A percentile compares a stretch with the other conserved stretches of the same genome.
Conservation (phyloP, 2,113 vertebrate genomes). For the Sturnus vulgaris region DNA sequence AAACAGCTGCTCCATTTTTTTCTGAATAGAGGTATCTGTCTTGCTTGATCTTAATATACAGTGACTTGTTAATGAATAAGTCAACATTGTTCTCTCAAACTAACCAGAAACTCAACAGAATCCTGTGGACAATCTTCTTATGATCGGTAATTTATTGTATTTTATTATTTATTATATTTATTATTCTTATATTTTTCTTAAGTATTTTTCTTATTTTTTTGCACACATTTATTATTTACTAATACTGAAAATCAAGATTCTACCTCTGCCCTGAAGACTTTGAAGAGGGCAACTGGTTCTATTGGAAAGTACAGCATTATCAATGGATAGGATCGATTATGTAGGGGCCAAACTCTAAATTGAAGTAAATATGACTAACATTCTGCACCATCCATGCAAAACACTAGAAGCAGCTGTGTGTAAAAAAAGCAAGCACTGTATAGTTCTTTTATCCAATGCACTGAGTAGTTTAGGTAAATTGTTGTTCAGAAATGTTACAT, state of each 20-base stretch:
- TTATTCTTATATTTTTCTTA: no score
- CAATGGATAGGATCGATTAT: no score
- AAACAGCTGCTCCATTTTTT: background rate
- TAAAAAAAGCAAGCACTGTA: background rate
- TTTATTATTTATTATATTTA: no score
- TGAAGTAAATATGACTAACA: background rate
- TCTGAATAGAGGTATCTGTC: background rate
- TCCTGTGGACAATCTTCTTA: background rate
- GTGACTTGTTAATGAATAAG: background rate
- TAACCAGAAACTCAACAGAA: background rate
- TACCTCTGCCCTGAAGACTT: background rate
- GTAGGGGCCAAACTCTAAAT: background rate
- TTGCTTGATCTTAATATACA: background rate
- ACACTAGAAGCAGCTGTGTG: background rate
- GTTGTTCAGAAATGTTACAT: background rate
- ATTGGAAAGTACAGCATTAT: background rate
- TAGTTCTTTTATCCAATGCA: background rate
- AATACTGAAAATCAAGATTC: background rate
- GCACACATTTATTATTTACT: background rate
- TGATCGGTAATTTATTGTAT: background rate
- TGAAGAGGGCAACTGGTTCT: background rate
- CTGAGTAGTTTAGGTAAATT: background rate
- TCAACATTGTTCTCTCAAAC: background rate
- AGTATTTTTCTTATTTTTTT: background rate
- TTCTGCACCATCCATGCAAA: background rate